Percentiles rank a stretch among this genome's conserved stretches.
phyloP scores from a whole-genome alignment of 1,140 invertebrate genomes.

The Leptonema lineaticorne region DNA sequence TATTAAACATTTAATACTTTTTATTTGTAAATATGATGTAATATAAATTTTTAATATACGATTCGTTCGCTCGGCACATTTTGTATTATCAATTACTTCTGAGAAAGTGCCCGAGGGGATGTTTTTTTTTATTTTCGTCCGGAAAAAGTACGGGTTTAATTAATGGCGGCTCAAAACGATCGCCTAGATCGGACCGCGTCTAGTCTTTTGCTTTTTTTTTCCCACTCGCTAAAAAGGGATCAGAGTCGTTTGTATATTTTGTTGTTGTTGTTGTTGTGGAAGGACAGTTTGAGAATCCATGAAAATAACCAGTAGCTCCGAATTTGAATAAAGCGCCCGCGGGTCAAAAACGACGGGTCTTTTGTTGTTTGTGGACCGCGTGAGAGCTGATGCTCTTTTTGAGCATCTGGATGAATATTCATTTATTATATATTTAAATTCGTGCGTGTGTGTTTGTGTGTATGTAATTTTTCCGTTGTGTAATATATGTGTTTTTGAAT shows the following conservation, averaged over 20 bases:
- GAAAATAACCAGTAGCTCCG: constrained; percentile 35
- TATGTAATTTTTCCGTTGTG: too few species aligned
- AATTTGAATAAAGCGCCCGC: constrained; percentile 35
- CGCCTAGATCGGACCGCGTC: neutral
- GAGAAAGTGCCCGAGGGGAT: neutral
- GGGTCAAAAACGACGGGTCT: neutral
- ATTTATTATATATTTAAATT: too few species aligned
- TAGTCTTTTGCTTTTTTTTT: too few species aligned
- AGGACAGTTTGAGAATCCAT: constrained; percentile 20
- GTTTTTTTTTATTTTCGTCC: neutral
- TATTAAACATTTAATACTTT: too few species aligned
- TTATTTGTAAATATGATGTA: too few species aligned
- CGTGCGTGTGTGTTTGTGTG: too few species aligned
- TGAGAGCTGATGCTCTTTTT: neutral
- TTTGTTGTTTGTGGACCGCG: constrained; percentile 10
- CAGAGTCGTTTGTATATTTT: too few species aligned
- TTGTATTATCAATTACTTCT: constrained; percentile 21
- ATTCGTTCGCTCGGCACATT: too few species aligned
- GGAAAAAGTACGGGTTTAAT: constrained; percentile 26
- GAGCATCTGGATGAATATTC: neutral
- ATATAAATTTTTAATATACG: too few species aligned
- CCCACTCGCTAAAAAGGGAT: too few species aligned
- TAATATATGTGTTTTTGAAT: too few species aligned
- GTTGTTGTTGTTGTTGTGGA: neutral
- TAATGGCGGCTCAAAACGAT: constrained; percentile 27